Evolutionary conservation across 1,140 invertebrate genomes (phyloP), one percentile per base, ranked within the genome.

Genomic region (Drosophila equinoxialis): DNA sequence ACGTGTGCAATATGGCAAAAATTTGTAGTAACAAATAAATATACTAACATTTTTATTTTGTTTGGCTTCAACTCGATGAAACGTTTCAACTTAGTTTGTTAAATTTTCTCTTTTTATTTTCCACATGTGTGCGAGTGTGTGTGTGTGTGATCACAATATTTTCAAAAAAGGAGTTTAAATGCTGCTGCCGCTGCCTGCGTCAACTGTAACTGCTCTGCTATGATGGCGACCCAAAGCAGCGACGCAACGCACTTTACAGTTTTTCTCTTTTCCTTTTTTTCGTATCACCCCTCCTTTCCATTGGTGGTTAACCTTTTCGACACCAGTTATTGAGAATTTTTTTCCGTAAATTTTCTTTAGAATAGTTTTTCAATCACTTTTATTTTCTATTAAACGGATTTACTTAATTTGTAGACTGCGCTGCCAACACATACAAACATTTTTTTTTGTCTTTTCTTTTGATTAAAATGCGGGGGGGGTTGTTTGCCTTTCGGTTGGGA

Each of bases 221-320:
- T 87, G 84, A 87, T 87, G 83, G 83, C 83, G 84, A 89, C 83
- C 76, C 75, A 66, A 72, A 67, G 80, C 76, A 83, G 84, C 81
- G 84, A 72, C 68, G 74, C 74, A 86, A 89, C 83, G 80, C 84
- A 87, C 79, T 87, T 87, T 89, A 73, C 84, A 83, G 68, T 74
- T 66, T 61, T 78, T 61, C 51, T 41, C 30, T 51, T 65, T 17
- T 54, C 41, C 74, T 60, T 20, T 37, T 74, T 74, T 65, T 59
- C 64, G 60, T 68, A 68, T 60, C 37, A 45, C 17, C 41, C 17
- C 33, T 17, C n/a, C 17, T 23, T 54, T 58, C 30, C 33, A 35
- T 59, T 20, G 33, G 14, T 20, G 33, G 14, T 13, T 17, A 59
- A 51, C 17, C 17, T 51, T 51, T 51, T 20, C 33, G n/a, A 8